Base-by-base conservation (phyloP, 2,888 invertebrate genomes). In the Amiota minor region DNA sequence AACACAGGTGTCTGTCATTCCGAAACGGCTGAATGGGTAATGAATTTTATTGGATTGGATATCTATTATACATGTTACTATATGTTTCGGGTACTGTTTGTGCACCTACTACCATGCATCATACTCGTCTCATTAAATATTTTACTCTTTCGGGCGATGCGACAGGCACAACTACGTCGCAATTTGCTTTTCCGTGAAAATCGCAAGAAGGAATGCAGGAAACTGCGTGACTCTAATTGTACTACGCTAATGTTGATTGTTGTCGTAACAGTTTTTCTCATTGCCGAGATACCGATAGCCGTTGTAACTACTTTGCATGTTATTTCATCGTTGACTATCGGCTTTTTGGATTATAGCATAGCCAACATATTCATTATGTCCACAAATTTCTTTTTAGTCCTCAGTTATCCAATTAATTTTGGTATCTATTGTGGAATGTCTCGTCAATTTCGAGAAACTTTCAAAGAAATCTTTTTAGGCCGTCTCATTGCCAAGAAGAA, bases 391-490 rank as follows among this genome's bases (percentile, higher is more conserved):
- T 95, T 96, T 88, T 95, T 98, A 75, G 94, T 97, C 74, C 92
- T 97, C 55, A 96, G 96, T 65, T 97, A 97, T 90, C 97, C 97
- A 12, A 94, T 97, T 74, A 97, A 98, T 89, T 98, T 98, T 86
- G 97, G 97, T 75, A 97, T 98, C 79, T 98, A 98, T 87, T 98
- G 97, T 88, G 97, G 97, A 23, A 98, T 98, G 98, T 97, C 96
- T 49, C 91, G 96, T 49, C 97, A 96, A 88, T 98, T 98, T 89
- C 92, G 98, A 70, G 97, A 97, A 88, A 98, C 98, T 0, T 98
- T 98, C 89, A 96, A 96, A 85, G 95, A 95, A 84, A 89, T 90
- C 16, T 97, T 98, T 86, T 92, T 95, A 61, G 86, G 86, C 0
- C 81, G 85, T 4, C 76, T 86, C 16, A 90, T 91, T 9, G 92